These are phyloP conservation scores for Drosophila quinaria DNA, from an alignment of 2,888 invertebrate species.

Conservation along the genomic window DNA sequence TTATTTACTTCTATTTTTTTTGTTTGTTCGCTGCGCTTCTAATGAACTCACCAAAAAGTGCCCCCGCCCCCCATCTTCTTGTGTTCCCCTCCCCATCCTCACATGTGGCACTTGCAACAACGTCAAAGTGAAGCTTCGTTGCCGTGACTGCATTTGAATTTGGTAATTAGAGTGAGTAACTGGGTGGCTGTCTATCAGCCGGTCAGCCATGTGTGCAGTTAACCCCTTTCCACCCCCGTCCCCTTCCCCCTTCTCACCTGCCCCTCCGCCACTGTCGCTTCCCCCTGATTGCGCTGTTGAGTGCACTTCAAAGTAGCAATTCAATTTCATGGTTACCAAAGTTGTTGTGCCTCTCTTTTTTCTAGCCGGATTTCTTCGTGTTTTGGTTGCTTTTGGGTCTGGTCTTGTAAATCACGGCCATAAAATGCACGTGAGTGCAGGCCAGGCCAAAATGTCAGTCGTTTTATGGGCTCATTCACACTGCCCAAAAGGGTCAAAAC, in stretches of 20 bases:
- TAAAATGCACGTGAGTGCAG: constrained; percentile 71
- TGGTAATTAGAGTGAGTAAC: constrained; percentile 76
- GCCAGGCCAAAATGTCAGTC: constrained; percentile 8
- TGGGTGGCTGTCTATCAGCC: constrained; percentile 75
- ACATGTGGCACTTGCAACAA: constrained; percentile 45
- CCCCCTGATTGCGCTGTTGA: constrained; percentile 57
- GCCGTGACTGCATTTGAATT: constrained; percentile 62
- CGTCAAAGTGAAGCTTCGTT: constrained; percentile 50
- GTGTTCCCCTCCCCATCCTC: no score
- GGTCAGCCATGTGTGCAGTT: constrained; percentile 78
- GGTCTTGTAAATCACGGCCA: constrained; percentile 69
- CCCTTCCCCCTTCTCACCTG: background rate
- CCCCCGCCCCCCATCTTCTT: background rate
- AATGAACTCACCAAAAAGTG: constrained; percentile 53
- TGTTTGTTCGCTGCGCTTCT: constrained; percentile 38
- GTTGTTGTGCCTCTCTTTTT: constrained; percentile 19
- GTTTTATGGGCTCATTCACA: constrained; percentile 54
- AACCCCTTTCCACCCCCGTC: constrained; percentile 50
- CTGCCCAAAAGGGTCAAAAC: constrained; percentile 31
- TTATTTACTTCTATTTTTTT: background rate
- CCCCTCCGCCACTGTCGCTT: constrained; percentile 2
- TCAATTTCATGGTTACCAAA: constrained; percentile 81
- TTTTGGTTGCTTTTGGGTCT: constrained; percentile 18
- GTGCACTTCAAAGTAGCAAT: constrained; percentile 84
- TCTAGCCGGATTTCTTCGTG: constrained; percentile 14